Percentiles rank a stretch among this genome's conserved stretches.
phyloP scores from a whole-genome alignment of 2,888 invertebrate genomes.

The Caenorhabditis virilis region DNA sequence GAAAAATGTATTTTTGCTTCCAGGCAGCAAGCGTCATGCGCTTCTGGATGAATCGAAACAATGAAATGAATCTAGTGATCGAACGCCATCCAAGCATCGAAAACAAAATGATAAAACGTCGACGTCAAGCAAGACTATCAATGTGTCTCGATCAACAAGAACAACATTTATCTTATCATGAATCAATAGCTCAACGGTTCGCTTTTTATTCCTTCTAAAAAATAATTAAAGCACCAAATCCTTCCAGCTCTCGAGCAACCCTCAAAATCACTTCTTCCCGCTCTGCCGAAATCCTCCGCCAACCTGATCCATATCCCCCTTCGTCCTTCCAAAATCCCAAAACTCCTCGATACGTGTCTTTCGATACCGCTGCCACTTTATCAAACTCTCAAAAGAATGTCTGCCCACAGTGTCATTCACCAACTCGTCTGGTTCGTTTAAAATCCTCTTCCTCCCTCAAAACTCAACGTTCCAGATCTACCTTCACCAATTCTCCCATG shows the following conservation, averaged over 20 bases:
- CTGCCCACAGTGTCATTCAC: background rate
- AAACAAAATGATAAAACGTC: conserved; percentile 19
- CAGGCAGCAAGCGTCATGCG: conserved; percentile 22
- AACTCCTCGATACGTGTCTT: conserved; percentile 3
- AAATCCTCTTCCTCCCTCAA: background rate
- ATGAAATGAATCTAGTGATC: conserved; percentile 7
- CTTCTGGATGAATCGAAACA: conserved; percentile 19
- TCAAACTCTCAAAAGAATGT: background rate
- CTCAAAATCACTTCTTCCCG: background rate
- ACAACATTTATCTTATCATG: background rate
- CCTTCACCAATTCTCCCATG: conserved; percentile 34
- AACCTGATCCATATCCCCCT: background rate
- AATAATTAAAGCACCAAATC: background rate
- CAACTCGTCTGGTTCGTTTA: background rate
- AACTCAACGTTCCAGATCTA: conserved; percentile 18
- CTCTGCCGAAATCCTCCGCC: conserved; percentile 3
- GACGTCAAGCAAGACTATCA: conserved; percentile 26
- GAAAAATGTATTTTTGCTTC: background rate
- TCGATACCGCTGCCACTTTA: background rate
- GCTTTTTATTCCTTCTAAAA: background rate
- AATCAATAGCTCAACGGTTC: background rate
- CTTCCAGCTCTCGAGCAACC: background rate
- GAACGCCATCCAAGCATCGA: conserved; percentile 22
- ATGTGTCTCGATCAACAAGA: conserved; percentile 31
- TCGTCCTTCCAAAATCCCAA: background rate